phyloP scores from a whole-genome alignment of 2,888 invertebrate genomes.

The Tubiluchus corallicola region DNA sequence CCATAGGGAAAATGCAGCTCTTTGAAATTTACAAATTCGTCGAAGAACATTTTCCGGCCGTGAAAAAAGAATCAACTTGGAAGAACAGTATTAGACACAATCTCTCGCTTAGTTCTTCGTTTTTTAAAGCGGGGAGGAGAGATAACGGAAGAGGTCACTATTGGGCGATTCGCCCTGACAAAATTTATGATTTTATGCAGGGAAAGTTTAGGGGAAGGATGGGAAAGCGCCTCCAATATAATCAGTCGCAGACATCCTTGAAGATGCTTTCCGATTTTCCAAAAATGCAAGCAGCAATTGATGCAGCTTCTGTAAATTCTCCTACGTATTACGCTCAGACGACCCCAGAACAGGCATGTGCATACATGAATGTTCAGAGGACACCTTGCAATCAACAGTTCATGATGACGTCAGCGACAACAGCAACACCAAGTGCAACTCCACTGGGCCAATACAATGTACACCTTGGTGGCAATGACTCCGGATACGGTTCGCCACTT shows the following conservation, averaged over 20 bases:
- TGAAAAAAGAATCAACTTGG: background rate
- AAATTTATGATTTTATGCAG: background rate
- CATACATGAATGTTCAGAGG: too few species aligned
- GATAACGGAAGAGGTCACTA: conserved; percentile 3
- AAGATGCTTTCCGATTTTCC: too few species aligned
- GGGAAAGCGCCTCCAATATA: background rate
- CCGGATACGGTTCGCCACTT: background rate
- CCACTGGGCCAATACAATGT: too few species aligned
- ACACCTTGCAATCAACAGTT: too few species aligned
- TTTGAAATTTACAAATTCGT: background rate
- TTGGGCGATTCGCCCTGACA: background rate
- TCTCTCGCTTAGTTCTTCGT: background rate
- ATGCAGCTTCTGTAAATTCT: conserved; percentile 3
- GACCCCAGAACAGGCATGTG: too few species aligned
- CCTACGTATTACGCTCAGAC: too few species aligned
- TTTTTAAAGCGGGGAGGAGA: background rate
- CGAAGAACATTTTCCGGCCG: background rate
- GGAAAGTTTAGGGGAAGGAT: background rate
- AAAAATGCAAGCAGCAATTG: background rate
- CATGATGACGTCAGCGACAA: too few species aligned
- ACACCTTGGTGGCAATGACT: too few species aligned
- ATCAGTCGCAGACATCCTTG: too few species aligned
- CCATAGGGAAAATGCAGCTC: background rate
- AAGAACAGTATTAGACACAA: background rate
- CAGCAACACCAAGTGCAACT: too few species aligned